These are phyloP conservation scores for Acromyrmex echinatior DNA, from an alignment of 1,140 invertebrate species.

Conservation along the genomic window DNA sequence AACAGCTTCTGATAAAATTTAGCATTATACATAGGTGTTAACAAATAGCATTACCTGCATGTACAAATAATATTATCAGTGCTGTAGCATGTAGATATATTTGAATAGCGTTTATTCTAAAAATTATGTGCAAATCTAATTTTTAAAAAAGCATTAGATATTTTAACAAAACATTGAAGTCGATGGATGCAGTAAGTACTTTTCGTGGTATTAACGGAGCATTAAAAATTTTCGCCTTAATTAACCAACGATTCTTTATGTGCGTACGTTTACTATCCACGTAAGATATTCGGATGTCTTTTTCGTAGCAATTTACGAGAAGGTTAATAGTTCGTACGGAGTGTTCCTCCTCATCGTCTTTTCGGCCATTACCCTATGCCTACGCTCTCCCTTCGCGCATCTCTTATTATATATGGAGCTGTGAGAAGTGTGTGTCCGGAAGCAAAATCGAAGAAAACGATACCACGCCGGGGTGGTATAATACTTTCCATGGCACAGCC, in stretches of 20 bases:
- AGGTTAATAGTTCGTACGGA: conserved; percentile 6
- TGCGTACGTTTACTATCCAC: not conserved
- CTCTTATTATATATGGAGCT: not conserved
- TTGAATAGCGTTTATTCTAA: not conserved
- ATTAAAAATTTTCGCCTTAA: not conserved
- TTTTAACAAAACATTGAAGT: not conserved
- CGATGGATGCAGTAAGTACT: not conserved
- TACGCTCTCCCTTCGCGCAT: not conserved
- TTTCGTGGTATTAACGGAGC: not conserved
- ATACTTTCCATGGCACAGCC: conserved; percentile 33
- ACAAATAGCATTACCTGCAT: not conserved
- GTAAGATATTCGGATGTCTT: not conserved
- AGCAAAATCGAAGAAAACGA: conserved; percentile 65
- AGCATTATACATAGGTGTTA: not conserved
- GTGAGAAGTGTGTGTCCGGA: not conserved
- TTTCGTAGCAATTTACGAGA: conserved; percentile 6
- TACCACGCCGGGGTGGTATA: conserved; percentile 50
- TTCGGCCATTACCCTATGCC: conserved; percentile 26
- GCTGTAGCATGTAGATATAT: not conserved
- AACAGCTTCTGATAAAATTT: not conserved
- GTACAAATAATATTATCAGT: not conserved
- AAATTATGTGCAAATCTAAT: not conserved
- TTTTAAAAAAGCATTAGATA: not conserved
- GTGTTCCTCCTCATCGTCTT: conserved; percentile 23
- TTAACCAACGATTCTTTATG: not conserved